Base-by-base conservation (phyloP, 2,888 invertebrate species). In the Galeruca laticollis region DNA sequence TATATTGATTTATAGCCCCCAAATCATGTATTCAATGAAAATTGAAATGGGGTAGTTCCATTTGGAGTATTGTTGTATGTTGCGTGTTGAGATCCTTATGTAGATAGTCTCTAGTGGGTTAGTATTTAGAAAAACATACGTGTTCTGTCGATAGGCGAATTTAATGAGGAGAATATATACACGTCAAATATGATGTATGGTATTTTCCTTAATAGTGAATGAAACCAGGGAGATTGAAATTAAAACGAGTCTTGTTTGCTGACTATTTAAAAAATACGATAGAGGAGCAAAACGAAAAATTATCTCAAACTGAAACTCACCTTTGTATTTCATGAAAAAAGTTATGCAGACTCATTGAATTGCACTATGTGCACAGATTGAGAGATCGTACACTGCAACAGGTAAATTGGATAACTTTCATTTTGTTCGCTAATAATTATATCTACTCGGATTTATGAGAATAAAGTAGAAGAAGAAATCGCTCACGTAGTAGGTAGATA, bases 41-140 rank as follows among this genome's bases (percentile, higher is more conserved):
- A 70, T 70, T 68, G 67, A 70, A 70, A 70, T 60, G 67, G 70
- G 67, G 47, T 60, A 52, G 67, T 68, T 70, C 70, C 43, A 70
- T 70, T 70, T 63, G 49, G 63, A 60, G 59, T 62, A 70, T 65
- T 70, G 67, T 63, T 57, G 43, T 59, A 51, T 33, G 31, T 70
- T 61, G 70, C 66, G 70, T 70, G 70, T 60, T 54, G 31, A 15
- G 60, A 69, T 69, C 69, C 37, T 49, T 59, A 21, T 33, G n/a
- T 13, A 57, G 65, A 65, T 65, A 57, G 15, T 18, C 52, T 54
- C 21, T 51, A 40, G 63, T 33, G 21, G 51, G 33, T 35, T 63
- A 18, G 56, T 57, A 56, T 56, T 57, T 57, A 35, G 33, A 13
- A 33, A 57, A 57, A 57, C 54, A 63, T 54, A 51, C 54, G 33